Base-by-base conservation (phyloP, 2,888 invertebrate genomes). In the Drosophila neonasuta region DNA sequence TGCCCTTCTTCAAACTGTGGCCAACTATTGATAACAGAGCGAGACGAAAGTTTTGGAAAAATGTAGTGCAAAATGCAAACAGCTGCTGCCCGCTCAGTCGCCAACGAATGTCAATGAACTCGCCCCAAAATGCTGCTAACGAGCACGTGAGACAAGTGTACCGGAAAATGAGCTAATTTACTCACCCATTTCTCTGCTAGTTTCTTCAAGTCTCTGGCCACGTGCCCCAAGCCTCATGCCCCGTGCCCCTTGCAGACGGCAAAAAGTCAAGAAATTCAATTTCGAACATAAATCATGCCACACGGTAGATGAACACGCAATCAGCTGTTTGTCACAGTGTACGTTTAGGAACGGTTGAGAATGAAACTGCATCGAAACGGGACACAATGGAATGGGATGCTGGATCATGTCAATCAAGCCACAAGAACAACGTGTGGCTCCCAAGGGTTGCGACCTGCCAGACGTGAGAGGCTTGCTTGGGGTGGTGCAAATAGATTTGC, bases 151-250 rank as follows among this genome's bases (percentile, higher is more conserved):
- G 87, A 68, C 81, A 84, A 79, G 77, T 88, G 88, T 88, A 86
- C 80, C 86, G 80, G 86, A 84, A 88, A 88, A 89, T 77, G 76
- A 88, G 88, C 87, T 88, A 88, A 88, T 88, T 88, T 88, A 74
- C 74, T 82, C 73, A 76, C 71, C 54, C 72, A 72, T 72, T 77
- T 68, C 71, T 42, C 68, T 20, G 44, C 29, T 62, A 61, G 50
- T 54, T 73, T 32, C 61, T 70, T 46, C 24, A 15, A 45, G 45
- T 58, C 54, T 30, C 24, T 29, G 59, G 70, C 63, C 80, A 82
- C 79, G 81, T 85, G 81, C 70, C 74, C 46, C 36, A 36, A n/a
- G n/a, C n/a, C 80, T 78, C 79, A 85, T 85, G 81, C 68, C 15
- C 15, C 15, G 15, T 15, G 15, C 74, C 4, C 39, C 15, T 32